phyloP scores from a whole-genome alignment of 2,888 invertebrate genomes.

The Gerris lacustris region DNA sequence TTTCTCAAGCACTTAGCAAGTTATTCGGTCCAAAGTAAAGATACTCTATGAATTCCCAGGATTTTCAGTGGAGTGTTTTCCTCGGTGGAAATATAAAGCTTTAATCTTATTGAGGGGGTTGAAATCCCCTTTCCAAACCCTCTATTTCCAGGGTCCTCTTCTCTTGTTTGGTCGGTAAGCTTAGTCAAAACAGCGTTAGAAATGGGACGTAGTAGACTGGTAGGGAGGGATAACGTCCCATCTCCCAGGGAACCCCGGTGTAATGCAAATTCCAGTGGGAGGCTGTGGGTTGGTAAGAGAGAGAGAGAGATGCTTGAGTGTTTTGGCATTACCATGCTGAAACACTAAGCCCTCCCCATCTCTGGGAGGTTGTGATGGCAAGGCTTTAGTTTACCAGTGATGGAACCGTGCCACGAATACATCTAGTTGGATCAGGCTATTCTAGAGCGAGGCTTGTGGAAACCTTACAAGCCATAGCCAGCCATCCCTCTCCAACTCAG shows the following conservation, averaged over 20 bases:
- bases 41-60: no score
- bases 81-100: background rate
- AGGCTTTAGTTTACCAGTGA: background rate
- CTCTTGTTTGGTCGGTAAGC: background rate
- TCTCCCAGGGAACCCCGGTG: background rate
- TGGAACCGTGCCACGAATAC: conserved; percentile 5
- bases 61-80: background rate
- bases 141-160: background rate
- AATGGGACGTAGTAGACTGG: background rate
- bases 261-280: background rate
- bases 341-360: background rate
- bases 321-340: background rate
- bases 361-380: background rate
- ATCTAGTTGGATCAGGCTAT: background rate
- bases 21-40: no score
- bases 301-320: background rate
- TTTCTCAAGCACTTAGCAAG: no score
- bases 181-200: conserved; percentile 3
- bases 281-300: background rate
- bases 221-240: background rate
- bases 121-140: background rate
- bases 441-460: no score
- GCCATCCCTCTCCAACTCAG: background rate
- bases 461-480: background rate
- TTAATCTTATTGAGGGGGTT: background rate